Evolutionary conservation across 1,140 invertebrate species (phyloP).

Genomic region (Ostrea edulis): DNA sequence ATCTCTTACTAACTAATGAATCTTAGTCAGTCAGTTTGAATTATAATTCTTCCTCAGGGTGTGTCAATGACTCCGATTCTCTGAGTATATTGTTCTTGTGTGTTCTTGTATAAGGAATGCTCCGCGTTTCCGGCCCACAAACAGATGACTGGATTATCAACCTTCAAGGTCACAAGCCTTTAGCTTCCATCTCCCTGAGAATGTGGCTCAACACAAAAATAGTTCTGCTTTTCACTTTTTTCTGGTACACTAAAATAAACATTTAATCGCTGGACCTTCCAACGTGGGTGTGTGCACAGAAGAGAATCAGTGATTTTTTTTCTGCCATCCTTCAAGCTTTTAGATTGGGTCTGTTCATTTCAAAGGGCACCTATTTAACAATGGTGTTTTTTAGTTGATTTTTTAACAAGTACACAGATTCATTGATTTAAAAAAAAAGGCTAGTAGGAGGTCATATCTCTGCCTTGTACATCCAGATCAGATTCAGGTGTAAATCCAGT

Average conservation of each 20-base stretch:
- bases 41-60: no score
- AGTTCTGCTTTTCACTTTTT: neutral
- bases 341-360: no score
- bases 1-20: no score
- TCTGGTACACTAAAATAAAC: constrained; percentile 25
- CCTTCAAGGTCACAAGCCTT: constrained; percentile 4
- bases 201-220: neutral
- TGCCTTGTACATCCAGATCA: neutral
- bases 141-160: constrained; percentile 9
- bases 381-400: neutral
- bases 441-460: neutral
- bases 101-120: constrained; percentile 5
- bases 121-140: constrained; percentile 4
- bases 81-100: neutral
- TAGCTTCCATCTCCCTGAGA: neutral
- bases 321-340: neutral
- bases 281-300: neutral
- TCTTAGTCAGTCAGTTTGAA: no score
- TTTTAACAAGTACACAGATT: neutral
- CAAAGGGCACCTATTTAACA: no score
- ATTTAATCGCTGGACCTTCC: constrained; percentile 12
- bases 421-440: neutral
- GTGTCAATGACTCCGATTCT: no score
- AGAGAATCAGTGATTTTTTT: constrained; percentile 2
- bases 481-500: neutral